phyloP scores from a whole-genome alignment of 2,797 vertebrate species.

The Acrossocheilus fasciatus region DNA sequence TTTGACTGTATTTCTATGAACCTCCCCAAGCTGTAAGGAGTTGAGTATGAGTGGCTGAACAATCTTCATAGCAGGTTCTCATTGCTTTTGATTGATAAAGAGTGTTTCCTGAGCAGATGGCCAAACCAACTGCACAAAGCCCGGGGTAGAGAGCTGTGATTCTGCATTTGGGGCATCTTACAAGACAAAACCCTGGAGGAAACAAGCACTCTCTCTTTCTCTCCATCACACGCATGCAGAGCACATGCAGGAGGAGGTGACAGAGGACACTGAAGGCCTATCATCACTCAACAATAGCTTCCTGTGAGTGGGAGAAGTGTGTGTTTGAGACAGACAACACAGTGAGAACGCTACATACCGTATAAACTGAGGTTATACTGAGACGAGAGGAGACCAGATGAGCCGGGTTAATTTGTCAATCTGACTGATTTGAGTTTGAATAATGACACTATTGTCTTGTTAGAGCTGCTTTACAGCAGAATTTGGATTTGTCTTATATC shows the following conservation, averaged over 20 bases:
- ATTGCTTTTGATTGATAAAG: conserved; percentile 54
- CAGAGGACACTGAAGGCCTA: conserved; percentile 19
- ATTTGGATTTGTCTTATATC: not conserved
- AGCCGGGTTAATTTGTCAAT: not conserved
- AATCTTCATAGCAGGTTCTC: conserved; percentile 42
- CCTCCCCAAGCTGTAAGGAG: not conserved
- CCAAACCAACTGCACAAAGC: conserved; percentile 44
- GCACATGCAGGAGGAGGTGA: conserved; percentile 29
- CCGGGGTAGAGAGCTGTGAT: conserved; percentile 39
- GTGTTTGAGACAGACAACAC: not conserved
- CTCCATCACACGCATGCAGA: not conserved
- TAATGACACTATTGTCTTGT: not conserved
- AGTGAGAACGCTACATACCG: not conserved
- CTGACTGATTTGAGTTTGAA: not conserved
- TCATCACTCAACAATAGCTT: conserved; percentile 17
- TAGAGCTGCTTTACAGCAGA: not conserved
- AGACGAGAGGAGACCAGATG: not conserved
- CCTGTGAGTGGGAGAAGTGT: conserved; percentile 8
- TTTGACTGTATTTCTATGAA: not conserved
- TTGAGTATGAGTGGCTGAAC: not conserved
- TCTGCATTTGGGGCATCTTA: conserved; percentile 50
- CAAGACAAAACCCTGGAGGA: conserved; percentile 34
- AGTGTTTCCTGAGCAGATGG: conserved; percentile 61
- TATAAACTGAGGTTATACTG: not conserved
- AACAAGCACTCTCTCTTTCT: not conserved